A percentile compares a stretch with the other conserved stretches of the same genome.
Conservation (phyloP, 2,113 vertebrate genomes). For the Irena cyanogastra region DNA sequence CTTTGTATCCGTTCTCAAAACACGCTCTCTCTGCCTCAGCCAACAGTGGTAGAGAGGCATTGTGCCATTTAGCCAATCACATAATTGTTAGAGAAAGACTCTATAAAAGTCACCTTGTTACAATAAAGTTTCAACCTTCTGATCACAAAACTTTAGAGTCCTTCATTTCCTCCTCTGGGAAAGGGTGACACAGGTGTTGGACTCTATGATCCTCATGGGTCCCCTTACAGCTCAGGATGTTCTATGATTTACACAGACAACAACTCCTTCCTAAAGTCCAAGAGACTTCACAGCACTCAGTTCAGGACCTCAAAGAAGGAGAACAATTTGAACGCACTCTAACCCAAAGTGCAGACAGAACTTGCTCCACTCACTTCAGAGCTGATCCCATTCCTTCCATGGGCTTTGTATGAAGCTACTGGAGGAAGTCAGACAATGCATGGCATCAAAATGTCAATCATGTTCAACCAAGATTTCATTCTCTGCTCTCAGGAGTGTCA, state of each 20-base stretch:
- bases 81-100: too few species aligned
- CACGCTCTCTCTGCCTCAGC: too few species aligned
- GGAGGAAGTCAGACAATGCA: background rate
- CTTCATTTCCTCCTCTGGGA: too few species aligned
- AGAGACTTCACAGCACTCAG: background rate
- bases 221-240: background rate
- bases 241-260: background rate
- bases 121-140: too few species aligned
- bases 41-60: too few species aligned
- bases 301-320: background rate
- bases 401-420: background rate
- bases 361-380: background rate
- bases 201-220: too few species aligned
- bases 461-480: background rate
- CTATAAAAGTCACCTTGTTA: too few species aligned
- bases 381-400: background rate
- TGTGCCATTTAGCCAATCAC: too few species aligned
- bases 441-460: background rate
- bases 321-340: background rate
- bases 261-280: background rate
- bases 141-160: too few species aligned
- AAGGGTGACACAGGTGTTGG: too few species aligned
- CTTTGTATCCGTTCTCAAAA: too few species aligned
- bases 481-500: background rate
- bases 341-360: background rate